Conservation (phyloP, 2,888 invertebrate species). For the Ephialtes manifestator region DNA sequence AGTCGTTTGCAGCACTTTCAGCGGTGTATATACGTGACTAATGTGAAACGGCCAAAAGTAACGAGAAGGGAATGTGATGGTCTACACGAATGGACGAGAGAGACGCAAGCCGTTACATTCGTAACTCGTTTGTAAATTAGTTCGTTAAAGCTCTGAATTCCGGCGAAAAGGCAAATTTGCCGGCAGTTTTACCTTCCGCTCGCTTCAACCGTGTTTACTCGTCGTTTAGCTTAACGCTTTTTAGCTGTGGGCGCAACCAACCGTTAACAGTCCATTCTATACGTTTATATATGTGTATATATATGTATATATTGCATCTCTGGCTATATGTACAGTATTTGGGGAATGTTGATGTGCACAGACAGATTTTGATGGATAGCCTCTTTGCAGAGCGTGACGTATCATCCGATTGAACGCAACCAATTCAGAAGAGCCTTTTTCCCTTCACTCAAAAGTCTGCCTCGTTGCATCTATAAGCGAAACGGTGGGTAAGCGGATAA, state of each 20-base stretch:
- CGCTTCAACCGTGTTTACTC: conserved; percentile 3
- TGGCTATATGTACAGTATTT: not conserved
- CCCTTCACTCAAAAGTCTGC: not conserved
- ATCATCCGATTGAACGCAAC: conserved; percentile 36
- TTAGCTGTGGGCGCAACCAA: not conserved
- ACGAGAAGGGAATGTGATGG: not conserved
- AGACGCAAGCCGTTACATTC: conserved; percentile 6
- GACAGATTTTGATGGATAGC: conserved; percentile 54
- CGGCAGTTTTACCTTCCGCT: not conserved
- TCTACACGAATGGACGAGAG: conserved; percentile 3
- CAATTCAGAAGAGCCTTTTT: conserved; percentile 12
- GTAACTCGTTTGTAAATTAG: conserved; percentile 35
- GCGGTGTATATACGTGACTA: not conserved
- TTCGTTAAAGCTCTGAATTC: conserved; percentile 29
- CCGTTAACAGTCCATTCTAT: conserved; percentile 3
- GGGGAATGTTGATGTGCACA: conserved; percentile 1
- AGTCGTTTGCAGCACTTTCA: conserved; percentile 20
- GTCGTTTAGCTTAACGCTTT: conserved; percentile 3
- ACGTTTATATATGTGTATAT: not conserved
- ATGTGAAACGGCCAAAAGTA: conserved; percentile 26
- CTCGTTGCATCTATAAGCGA: not conserved
- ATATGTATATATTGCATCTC: not conserved
- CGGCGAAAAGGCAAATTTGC: not conserved
- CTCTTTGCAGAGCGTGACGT: conserved; percentile 35
- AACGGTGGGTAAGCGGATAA: conserved; percentile 11